A percentile compares a stretch with the other conserved stretches of the same genome.
These are phyloP conservation scores for Solea solea DNA, from an alignment of 2,113 vertebrate species.

Conservation along the genomic window DNA sequence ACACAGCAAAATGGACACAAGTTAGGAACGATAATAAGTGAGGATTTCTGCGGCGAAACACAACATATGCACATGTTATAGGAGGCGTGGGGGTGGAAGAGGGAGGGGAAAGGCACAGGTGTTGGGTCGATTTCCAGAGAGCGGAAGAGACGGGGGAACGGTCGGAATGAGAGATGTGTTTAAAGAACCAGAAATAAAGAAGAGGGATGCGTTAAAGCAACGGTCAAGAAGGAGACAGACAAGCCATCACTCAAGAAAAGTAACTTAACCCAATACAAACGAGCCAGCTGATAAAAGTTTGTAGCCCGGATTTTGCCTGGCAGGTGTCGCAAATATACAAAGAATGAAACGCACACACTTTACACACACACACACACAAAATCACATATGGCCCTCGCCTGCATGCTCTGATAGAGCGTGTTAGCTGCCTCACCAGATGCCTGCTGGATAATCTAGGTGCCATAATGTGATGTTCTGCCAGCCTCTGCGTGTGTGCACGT, in stretches of 20 bases:
- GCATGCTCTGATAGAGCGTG: conserved; percentile 60
- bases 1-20: conserved; percentile 24
- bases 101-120: conserved; percentile 40
- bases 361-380: conserved; percentile 12
- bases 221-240: neutral
- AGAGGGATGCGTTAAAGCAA: neutral
- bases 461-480: conserved; percentile 62
- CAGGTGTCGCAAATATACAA: conserved; percentile 3
- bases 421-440: conserved; percentile 75
- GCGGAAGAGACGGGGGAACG: neutral
- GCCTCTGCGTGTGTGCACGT: conserved; percentile 10
- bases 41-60: conserved; percentile 15
- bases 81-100: conserved; percentile 17
- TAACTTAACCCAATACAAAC: conserved; percentile 19
- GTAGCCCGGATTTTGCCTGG: conserved; percentile 42
- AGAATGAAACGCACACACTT: conserved; percentile 13
- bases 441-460: conserved; percentile 63
- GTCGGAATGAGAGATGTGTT: conserved; percentile 12
- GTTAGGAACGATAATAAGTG: conserved; percentile 27
- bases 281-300: conserved; percentile 36
- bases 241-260: neutral
- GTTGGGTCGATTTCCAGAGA: conserved; percentile 55
- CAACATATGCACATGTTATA: conserved; percentile 23
- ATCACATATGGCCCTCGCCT: conserved; percentile 58
- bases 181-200: neutral